Conservation (phyloP, 1,140 invertebrate species). For the Drosophila subobscura region DNA sequence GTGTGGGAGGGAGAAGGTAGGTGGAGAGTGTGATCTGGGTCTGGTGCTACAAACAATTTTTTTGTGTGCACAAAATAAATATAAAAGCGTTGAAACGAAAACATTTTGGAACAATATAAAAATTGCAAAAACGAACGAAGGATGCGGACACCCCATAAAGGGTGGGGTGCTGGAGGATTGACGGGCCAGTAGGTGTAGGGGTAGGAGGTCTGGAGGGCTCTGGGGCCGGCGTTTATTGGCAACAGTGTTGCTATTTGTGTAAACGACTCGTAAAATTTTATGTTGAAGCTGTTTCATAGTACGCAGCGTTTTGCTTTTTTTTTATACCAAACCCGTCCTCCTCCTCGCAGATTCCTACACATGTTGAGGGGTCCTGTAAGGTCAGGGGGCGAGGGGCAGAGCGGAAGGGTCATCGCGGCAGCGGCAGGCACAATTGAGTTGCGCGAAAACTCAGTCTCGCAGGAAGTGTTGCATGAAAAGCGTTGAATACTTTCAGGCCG, state of each 20-base stretch:
- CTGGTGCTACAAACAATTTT: slow-evolving; percentile 52
- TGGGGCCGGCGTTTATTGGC: slow-evolving; percentile 67
- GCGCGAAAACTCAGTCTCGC: slow-evolving; percentile 4
- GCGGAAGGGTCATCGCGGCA: slow-evolving; percentile 4
- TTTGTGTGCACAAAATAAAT: slow-evolving; percentile 68
- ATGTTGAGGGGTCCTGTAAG: slow-evolving; percentile 17
- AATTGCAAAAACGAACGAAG: slow-evolving; percentile 62
- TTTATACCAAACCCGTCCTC: slow-evolving; percentile 10
- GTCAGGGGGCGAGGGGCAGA: not conserved
- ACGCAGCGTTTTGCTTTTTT: slow-evolving; percentile 14
- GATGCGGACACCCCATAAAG: slow-evolving; percentile 1
- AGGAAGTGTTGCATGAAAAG: slow-evolving; percentile 8
- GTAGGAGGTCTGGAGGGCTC: not conserved
- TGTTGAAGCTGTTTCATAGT: slow-evolving; percentile 60
- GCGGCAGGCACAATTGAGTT: slow-evolving; percentile 52
- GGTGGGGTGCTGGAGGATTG: not conserved
- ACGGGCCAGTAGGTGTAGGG: not conserved
- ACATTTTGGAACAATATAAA: slow-evolving; percentile 79
- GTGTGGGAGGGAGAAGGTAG: slow-evolving; percentile 4
- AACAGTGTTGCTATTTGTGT: slow-evolving; percentile 81
- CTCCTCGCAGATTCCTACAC: slow-evolving; percentile 16
- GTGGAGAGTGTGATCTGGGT: not conserved
- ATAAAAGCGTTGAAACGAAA: slow-evolving; percentile 77
- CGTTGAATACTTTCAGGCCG: slow-evolving; percentile 44
- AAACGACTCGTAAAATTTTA: slow-evolving; percentile 82